Percentiles rank a stretch among this genome's conserved stretches.
phyloP scores from a whole-genome alignment of 2,797 vertebrate genomes.

The Spinus pinus region DNA sequence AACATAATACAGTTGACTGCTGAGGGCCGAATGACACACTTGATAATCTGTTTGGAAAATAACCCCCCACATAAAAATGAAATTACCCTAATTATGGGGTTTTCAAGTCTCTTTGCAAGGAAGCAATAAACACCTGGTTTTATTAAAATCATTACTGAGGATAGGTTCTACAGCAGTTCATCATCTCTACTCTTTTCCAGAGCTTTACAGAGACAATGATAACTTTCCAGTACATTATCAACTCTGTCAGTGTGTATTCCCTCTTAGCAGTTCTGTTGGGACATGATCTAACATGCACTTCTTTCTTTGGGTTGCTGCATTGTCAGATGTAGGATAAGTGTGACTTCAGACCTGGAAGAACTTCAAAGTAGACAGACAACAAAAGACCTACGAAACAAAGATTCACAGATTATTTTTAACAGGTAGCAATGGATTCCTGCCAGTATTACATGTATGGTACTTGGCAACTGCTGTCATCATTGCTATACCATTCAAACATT shows the following conservation, averaged over 20 bases:
- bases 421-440: neutral
- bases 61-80: neutral
- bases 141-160: neutral
- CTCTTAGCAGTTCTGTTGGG: neutral
- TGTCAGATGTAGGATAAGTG: neutral
- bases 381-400: neutral
- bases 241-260: neutral
- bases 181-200: neutral
- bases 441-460: accelerated
- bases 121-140: neutral
- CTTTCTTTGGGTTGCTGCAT: neutral
- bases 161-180: neutral
- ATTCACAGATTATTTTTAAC: neutral
- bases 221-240: neutral
- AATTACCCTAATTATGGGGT: neutral
- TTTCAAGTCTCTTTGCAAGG: neutral
- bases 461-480: neutral
- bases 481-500: neutral
- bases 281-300: neutral
- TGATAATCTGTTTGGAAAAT: neutral
- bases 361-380: neutral
- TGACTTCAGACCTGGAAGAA: neutral
- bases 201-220: neutral
- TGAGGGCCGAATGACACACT: neutral
- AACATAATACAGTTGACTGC: neutral